These are phyloP conservation scores for Calameuta pallipes DNA, from an alignment of 2,888 invertebrate species.

Conservation along the genomic window DNA sequence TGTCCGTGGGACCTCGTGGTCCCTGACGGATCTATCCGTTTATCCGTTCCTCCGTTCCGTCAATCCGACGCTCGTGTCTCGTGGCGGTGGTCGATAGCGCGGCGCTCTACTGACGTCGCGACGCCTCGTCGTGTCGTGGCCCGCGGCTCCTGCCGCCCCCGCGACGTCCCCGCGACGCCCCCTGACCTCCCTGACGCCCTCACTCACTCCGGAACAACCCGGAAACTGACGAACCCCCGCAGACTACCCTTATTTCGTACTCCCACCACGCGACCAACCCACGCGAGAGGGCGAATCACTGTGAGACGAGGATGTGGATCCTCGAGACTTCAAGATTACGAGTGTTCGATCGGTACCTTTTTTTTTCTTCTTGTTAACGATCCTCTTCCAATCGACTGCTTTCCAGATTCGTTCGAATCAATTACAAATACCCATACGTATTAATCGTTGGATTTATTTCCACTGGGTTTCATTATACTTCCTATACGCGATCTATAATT, in stretches of 20 bases:
- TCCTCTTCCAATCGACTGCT: not conserved
- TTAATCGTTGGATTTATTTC: not conserved
- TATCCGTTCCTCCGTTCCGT: constrained; percentile 18
- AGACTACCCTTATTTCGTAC: constrained; percentile 59
- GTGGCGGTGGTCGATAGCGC: constrained; percentile 64
- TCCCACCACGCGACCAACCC: constrained; percentile 35
- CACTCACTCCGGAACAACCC: constrained; percentile 61
- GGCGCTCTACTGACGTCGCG: constrained; percentile 65
- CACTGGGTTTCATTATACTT: not conserved
- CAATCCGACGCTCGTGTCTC: constrained; percentile 42
- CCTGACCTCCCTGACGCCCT: constrained; percentile 40
- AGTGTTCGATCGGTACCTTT: not conserved
- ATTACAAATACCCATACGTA: not conserved
- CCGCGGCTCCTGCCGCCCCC: constrained; percentile 66
- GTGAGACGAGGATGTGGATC: not conserved
- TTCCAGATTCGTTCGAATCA: not conserved
- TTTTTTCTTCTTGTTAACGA: not conserved
- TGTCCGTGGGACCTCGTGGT: constrained; percentile 27
- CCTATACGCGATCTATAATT: not conserved
- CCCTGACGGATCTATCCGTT: constrained; percentile 37
- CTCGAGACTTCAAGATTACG: not conserved
- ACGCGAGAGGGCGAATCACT: constrained; percentile 16
- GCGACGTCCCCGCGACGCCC: constrained; percentile 38
- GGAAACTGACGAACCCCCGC: constrained; percentile 61
- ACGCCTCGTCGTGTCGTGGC: constrained; percentile 68